Evolutionary conservation across 1,140 invertebrate species (phyloP).

Genomic region (Cecropterus lyciades): DNA sequence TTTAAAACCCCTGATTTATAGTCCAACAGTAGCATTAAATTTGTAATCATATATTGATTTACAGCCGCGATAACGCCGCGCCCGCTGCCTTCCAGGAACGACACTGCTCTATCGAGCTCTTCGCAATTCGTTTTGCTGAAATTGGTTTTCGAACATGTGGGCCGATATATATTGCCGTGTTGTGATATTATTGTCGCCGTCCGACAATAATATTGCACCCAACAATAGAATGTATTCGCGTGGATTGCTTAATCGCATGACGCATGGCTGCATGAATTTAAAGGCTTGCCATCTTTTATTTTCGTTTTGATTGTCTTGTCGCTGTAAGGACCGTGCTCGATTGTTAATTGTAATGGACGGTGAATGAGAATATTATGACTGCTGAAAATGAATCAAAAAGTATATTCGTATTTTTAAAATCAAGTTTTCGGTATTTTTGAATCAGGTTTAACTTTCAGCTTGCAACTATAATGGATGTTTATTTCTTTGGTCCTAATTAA

Average conservation of each 20-base stretch:
- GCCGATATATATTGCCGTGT: slow-evolving; percentile 46
- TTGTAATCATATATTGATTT: slow-evolving; percentile 84
- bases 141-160: slow-evolving; percentile 63
- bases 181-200: slow-evolving; percentile 41
- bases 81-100: slow-evolving; percentile 73
- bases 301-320: slow-evolving; percentile 21
- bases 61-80: slow-evolving; percentile 75
- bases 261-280: slow-evolving; percentile 29
- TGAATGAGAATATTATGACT: slow-evolving; percentile 11
- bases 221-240: slow-evolving; percentile 33
- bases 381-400: neutral
- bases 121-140: slow-evolving; percentile 56
- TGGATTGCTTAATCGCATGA: slow-evolving; percentile 17
- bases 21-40: slow-evolving; percentile 83
- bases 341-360: slow-evolving; percentile 22
- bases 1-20: slow-evolving; percentile 82
- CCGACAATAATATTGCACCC: slow-evolving; percentile 32
- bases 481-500: no score
- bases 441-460: neutral
- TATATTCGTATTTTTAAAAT: neutral
- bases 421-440: neutral
- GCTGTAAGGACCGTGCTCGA: slow-evolving; percentile 10
- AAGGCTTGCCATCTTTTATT: slow-evolving; percentile 22
- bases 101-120: slow-evolving; percentile 56
- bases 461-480: no score